A percentile compares a stretch with the other conserved stretches of the same genome.
Conservation (phyloP, 2,113 vertebrate genomes). For the Sander vitreus region DNA sequence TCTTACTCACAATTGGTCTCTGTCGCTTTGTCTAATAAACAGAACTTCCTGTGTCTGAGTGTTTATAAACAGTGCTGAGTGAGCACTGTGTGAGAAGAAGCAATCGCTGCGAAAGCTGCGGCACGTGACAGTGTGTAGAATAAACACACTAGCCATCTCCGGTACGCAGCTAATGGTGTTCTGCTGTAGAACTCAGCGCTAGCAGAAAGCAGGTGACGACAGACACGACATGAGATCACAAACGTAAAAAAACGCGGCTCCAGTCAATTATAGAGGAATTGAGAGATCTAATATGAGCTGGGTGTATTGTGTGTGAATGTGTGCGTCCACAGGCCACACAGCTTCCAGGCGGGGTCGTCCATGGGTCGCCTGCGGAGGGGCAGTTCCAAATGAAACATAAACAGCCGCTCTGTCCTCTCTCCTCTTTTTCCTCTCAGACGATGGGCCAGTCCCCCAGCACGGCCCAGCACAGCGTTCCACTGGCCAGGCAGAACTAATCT, state of each 20-base stretch:
- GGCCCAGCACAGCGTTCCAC: constrained; percentile 87
- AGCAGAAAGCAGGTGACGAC: constrained; percentile 65
- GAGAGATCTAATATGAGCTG: constrained; percentile 36
- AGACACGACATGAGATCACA: constrained; percentile 57
- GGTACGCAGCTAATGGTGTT: constrained; percentile 39
- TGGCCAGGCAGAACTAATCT: constrained; percentile 94
- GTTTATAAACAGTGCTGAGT: constrained; percentile 78
- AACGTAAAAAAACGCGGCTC: constrained; percentile 4
- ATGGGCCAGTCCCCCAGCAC: constrained; percentile 86
- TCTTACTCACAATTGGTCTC: constrained; percentile 70
- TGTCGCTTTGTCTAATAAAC: constrained; percentile 79
- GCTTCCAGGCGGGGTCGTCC: constrained; percentile 77
- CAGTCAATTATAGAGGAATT: constrained; percentile 47
- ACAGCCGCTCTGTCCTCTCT: constrained; percentile 77
- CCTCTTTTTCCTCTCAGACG: constrained; percentile 67
- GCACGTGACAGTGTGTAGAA: constrained; percentile 55
- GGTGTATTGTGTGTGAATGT: constrained; percentile 20
- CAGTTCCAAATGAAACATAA: constrained; percentile 84
- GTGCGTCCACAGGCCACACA: constrained; percentile 74
- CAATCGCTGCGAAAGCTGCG: constrained; percentile 54
- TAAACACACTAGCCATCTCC: constrained; percentile 55
- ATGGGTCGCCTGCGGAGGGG: constrained; percentile 78
- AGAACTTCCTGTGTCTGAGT: constrained; percentile 80
- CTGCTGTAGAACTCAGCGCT: constrained; percentile 23
- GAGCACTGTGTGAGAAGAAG: constrained; percentile 71